Percentiles rank a stretch among this genome's conserved stretches.
Evolutionary conservation across 2,888 invertebrate species (phyloP).

Genomic region (Choristoneura rosaceana): DNA sequence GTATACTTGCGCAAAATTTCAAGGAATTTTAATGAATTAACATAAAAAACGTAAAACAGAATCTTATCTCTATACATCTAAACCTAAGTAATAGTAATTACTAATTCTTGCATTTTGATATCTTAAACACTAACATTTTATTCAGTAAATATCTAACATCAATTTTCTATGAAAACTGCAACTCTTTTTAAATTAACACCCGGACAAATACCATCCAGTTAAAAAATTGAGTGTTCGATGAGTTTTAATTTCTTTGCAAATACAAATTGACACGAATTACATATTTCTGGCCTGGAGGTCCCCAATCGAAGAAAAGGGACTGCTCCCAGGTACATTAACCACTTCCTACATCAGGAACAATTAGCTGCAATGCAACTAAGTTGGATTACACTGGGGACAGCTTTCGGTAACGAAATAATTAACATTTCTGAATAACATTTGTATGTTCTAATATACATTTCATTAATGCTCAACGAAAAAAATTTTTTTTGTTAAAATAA

Average conservation of each 20-base stretch:
- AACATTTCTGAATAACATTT: too few species aligned
- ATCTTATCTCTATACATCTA: slow-evolving; percentile 1
- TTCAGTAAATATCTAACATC: slow-evolving; percentile 34
- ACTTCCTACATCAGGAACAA: not conserved
- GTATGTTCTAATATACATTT: too few species aligned
- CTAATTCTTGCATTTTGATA: slow-evolving; percentile 20
- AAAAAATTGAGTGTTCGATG: slow-evolving; percentile 24
- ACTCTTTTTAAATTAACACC: slow-evolving; percentile 25
- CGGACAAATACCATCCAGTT: slow-evolving; percentile 20
- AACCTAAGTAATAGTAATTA: slow-evolving; percentile 13
- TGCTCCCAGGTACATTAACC: not conserved
- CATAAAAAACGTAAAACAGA: not conserved
- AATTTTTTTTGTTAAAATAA: not conserved
- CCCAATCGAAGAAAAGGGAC: not conserved
- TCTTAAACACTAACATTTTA: slow-evolving; percentile 31
- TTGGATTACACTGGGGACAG: not conserved
- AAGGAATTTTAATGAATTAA: slow-evolving; percentile 12
- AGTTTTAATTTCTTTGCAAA: slow-evolving; percentile 33
- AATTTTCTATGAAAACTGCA: slow-evolving; percentile 37
- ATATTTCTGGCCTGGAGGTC: not conserved
- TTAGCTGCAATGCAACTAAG: not conserved
- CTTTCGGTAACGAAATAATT: not conserved
- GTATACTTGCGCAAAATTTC: slow-evolving; percentile 18
- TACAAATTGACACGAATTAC: slow-evolving; percentile 41
- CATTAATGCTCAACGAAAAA: too few species aligned